Percentiles rank a stretch among this genome's conserved stretches.
phyloP scores from a whole-genome alignment of 2,113 vertebrate genomes.

The Antechinus flavipes region DNA sequence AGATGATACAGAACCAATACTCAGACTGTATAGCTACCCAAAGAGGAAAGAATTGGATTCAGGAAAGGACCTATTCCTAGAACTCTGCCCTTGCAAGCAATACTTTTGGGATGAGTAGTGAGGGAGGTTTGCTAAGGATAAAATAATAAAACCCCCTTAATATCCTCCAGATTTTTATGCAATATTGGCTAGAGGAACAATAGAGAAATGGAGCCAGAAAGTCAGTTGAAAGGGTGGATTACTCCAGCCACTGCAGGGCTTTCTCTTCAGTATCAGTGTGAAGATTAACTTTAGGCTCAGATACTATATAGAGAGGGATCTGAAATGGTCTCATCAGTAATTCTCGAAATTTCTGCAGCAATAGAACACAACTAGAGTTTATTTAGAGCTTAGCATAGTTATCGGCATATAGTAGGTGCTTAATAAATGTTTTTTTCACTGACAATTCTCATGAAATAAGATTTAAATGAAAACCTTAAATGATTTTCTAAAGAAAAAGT shows the following conservation, averaged over 20 bases:
- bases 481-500: neutral
- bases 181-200: neutral
- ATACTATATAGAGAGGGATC: neutral
- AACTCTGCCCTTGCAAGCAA: too few relatives aligned
- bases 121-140: too few relatives aligned
- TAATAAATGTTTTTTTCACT: neutral
- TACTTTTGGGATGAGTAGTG: too few relatives aligned
- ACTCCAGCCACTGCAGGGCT: neutral
- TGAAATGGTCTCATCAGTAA: neutral
- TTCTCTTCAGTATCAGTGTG: neutral
- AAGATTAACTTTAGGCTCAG: neutral
- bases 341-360: neutral
- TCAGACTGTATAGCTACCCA: too few relatives aligned
- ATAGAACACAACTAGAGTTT: neutral
- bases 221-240: neutral
- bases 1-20: too few relatives aligned
- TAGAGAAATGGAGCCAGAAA: neutral
- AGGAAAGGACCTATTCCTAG: too few relatives aligned
- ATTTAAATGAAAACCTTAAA: neutral
- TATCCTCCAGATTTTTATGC: neutral
- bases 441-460: neutral
- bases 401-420: neutral
- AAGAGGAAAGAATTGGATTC: too few relatives aligned
- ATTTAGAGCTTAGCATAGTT: neutral
- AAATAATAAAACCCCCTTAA: neutral